phyloP scores from a whole-genome alignment of 2,888 invertebrate genomes.

The Saturnia japonica region DNA sequence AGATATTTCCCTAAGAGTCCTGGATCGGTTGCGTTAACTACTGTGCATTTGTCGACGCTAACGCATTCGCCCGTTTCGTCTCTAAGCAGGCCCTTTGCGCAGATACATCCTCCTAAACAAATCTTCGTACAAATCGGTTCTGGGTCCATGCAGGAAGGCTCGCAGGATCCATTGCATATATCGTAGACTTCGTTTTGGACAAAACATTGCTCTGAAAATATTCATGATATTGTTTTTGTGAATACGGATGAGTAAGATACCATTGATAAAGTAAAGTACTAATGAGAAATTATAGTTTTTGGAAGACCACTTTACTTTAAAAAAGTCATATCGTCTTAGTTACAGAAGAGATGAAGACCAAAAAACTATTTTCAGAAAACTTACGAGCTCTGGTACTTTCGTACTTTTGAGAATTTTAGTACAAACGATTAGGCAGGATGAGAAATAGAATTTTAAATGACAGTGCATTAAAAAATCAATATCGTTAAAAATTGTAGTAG shows the following conservation, averaged over 20 bases:
- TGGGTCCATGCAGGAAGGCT: constrained; percentile 64
- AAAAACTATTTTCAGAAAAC: too few species aligned
- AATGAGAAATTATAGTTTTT: neutral
- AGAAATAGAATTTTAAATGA: too few species aligned
- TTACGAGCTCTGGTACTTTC: too few species aligned
- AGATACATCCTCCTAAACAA: constrained; percentile 67
- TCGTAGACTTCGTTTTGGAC: constrained; percentile 67
- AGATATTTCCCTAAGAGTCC: constrained; percentile 56
- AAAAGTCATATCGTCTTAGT: too few species aligned
- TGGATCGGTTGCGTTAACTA: constrained; percentile 48
- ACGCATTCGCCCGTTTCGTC: constrained; percentile 58
- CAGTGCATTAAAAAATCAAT: too few species aligned
- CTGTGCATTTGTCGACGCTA: constrained; percentile 60
- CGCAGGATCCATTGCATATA: constrained; percentile 61
- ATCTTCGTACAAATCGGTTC: constrained; percentile 64
- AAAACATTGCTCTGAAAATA: constrained; percentile 60
- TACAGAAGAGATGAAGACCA: too few species aligned
- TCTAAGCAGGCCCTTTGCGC: constrained; percentile 60
- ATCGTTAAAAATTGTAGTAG: too few species aligned
- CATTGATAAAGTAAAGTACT: too few species aligned
- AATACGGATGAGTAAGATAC: neutral
- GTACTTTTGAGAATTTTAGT: too few species aligned
- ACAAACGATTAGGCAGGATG: too few species aligned
- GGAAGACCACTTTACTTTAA: too few species aligned
- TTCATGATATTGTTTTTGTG: neutral